phyloP scores from a whole-genome alignment of 2,797 vertebrate species.

The Emys orbicularis region DNA sequence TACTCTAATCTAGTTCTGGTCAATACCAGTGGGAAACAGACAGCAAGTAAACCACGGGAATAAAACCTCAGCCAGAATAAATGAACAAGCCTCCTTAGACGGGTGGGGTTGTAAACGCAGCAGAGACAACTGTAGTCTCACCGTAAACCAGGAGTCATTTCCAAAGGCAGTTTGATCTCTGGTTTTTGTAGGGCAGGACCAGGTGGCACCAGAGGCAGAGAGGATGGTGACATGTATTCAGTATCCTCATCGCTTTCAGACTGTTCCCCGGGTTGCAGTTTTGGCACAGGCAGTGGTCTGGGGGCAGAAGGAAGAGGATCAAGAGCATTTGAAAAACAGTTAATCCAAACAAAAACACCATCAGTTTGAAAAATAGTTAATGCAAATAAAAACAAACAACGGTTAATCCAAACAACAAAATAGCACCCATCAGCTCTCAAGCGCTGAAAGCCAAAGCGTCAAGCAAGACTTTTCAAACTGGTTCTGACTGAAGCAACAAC shows the following conservation, averaged over 20 bases:
- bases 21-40: neutral
- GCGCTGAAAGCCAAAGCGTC: neutral
- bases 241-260: slow-evolving; percentile 91
- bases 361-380: neutral
- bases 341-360: neutral
- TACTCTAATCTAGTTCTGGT: neutral
- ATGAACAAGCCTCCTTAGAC: neutral
- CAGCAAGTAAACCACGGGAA: neutral
- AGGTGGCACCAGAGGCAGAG: slow-evolving; percentile 86
- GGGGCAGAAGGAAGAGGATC: neutral
- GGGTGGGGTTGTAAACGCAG: neutral
- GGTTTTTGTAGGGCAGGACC: slow-evolving; percentile 75
- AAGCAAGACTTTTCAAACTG: neutral
- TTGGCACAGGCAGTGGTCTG: slow-evolving; percentile 86
- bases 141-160: slow-evolving; percentile 78
- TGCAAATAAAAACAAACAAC: neutral
- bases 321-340: neutral
- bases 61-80: neutral
- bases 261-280: slow-evolving; percentile 85
- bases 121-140: slow-evolving; percentile 41
- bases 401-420: neutral
- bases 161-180: slow-evolving; percentile 78
- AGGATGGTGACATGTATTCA: slow-evolving; percentile 96
- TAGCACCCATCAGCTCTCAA: neutral
- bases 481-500: neutral